Evolutionary conservation across 2,888 invertebrate genomes (phyloP), one percentile per base, ranked within the genome.

Genomic region (Lasius platythorax): DNA sequence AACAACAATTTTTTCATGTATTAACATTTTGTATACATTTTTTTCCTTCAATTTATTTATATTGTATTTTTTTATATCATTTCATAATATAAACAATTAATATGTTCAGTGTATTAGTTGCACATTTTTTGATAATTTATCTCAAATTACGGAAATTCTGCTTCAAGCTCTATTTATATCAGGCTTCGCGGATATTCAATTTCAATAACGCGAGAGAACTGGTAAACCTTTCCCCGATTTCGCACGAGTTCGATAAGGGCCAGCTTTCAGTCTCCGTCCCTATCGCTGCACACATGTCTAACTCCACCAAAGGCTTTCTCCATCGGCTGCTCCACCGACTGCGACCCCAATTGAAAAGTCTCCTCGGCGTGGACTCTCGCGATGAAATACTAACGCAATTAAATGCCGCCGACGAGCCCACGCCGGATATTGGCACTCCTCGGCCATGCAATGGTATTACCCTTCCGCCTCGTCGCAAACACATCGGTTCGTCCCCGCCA

Each of bases 301-400:
- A 73, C 43, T 74, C 28, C 4, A 28, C 3, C 58, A 78, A 70
- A 70, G 78, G 33, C n/a, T 78, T 68, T 50, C 61, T 30, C 53
- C 56, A 68, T n/a, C 28, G 68, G 1, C 58, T 11, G 37, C 64
- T 50, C 50, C 50, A 78, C 37, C 58, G 37, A 46, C 37, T 67
- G 15, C 75, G 40, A 66, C 40, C 70, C 78, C 72, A 85, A 85
- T 85, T 79, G 87, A 91, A 91, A 91, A 90, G 89, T 91, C 89
- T 86, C 61, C 86, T 83, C 74, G 87, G 87, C 79, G 78, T 64
- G 82, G 86, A 87, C 74, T 85, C 72, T 84, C 85, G 88, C 88
- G 89, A 94, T 94, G 92, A 93, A 94, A 93, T 94, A 93, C 93
- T 94, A 94, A 94, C 87, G 94, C 93, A 94, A 94, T 94, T 94